Evolutionary conservation across 2,888 invertebrate species (phyloP).

Genomic region (Lumbricus terrestris): DNA sequence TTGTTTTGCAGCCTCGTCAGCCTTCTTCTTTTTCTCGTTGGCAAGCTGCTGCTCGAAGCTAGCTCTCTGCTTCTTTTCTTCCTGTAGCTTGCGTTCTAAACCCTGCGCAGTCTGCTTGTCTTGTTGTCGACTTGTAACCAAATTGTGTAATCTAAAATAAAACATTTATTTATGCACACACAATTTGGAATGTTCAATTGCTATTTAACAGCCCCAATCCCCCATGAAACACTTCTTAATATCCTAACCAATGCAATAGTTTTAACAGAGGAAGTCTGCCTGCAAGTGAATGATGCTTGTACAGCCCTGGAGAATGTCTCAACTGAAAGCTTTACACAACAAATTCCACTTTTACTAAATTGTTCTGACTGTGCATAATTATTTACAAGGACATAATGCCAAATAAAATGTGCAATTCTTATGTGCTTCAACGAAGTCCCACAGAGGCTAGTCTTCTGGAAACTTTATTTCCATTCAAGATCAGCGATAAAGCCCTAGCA

Average conservation of each 20-base stretch:
- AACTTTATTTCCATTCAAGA: neutral
- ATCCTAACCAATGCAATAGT: neutral
- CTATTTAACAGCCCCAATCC: conserved; percentile 16
- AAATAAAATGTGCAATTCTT: too few relatives aligned
- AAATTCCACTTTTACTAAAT: neutral
- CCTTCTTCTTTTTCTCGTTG: conserved; percentile 76
- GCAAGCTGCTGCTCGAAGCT: conserved; percentile 75
- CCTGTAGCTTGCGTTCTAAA: conserved; percentile 78
- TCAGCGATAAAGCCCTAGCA: neutral
- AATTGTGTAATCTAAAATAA: conserved; percentile 70
- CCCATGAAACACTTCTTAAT: neutral
- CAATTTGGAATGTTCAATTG: conserved; percentile 20
- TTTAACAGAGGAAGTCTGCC: neutral
- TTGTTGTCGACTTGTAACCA: conserved; percentile 72
- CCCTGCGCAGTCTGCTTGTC: conserved; percentile 75
- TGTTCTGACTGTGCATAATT: neutral
- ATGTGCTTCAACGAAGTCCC: neutral
- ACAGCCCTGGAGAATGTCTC: neutral
- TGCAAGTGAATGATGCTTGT: neutral
- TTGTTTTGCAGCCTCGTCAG: conserved; percentile 67
- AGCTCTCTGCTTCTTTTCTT: conserved; percentile 78
- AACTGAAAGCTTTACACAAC: neutral
- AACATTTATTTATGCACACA: conserved; percentile 6
- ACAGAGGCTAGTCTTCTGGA: neutral
- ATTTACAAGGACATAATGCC: neutral